phyloP scores from a whole-genome alignment of 2,113 vertebrate species.

The Addax nasomaculatus region DNA sequence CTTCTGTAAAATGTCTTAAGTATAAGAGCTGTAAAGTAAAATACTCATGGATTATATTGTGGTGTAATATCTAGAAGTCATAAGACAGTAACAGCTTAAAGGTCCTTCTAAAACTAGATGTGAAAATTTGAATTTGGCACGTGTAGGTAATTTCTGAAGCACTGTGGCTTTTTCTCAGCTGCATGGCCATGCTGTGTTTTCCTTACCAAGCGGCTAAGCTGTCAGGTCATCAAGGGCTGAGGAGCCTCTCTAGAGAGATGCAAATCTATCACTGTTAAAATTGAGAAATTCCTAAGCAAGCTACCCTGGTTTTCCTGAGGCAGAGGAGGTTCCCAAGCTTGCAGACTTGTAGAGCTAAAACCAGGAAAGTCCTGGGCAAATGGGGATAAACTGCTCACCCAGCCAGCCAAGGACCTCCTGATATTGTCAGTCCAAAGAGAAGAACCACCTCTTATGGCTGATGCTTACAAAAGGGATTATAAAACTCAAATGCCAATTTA shows the following conservation, averaged over 20 bases:
- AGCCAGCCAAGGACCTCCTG: not conserved
- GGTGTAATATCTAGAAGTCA: not conserved
- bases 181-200: not conserved
- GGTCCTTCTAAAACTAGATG: not conserved
- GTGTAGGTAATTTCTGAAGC: not conserved
- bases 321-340: not conserved
- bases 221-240: not conserved
- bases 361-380: not conserved
- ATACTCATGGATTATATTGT: not conserved
- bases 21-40: conserved; percentile 5
- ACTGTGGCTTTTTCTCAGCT: not conserved
- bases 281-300: not conserved
- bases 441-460: not conserved
- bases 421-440: not conserved
- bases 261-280: not conserved
- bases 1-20: not conserved
- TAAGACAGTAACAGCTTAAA: conserved; percentile 11
- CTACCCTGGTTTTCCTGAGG: not conserved
- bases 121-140: not conserved
- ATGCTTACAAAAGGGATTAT: not conserved
- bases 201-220: not conserved
- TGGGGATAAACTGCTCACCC: not conserved
- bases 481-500: not conserved
- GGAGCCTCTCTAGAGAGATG: not conserved
- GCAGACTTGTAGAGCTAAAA: not conserved